phyloP scores from a whole-genome alignment of 2,797 vertebrate species.

The Hafferia zeledoni region DNA sequence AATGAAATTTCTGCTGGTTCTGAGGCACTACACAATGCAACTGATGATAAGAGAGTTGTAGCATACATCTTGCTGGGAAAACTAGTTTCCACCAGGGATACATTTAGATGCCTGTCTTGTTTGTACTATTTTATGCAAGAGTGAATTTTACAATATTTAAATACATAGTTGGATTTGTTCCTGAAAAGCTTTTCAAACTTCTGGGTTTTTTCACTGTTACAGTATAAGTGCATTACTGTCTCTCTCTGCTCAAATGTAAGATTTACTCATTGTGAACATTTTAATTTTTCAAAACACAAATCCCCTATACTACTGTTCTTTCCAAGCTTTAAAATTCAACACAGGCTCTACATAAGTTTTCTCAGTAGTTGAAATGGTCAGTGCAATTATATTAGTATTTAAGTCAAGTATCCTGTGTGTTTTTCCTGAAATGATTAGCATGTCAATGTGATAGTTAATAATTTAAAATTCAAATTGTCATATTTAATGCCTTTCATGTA shows the following conservation, averaged over 20 bases:
- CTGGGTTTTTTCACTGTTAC: not conserved
- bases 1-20: not conserved
- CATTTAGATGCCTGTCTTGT: not conserved
- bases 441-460: not conserved
- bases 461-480: slow-evolving; percentile 17
- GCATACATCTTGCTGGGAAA: not conserved
- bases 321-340: not conserved
- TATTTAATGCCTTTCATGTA: slow-evolving; percentile 5
- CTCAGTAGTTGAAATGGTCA: not conserved
- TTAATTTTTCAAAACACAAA: not conserved
- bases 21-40: not conserved
- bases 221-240: not conserved
- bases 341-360: not conserved
- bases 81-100: not conserved
- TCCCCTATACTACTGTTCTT: not conserved
- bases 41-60: not conserved
- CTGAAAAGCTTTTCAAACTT: not conserved
- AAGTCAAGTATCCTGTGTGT: not conserved
- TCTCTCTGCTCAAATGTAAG: not conserved
- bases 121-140: not conserved
- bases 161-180: not conserved
- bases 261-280: not conserved
- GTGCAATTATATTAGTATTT: not conserved
- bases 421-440: not conserved
- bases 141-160: not conserved